A percentile compares a stretch with the other conserved stretches of the same genome.
Evolutionary conservation across 2,888 invertebrate genomes (phyloP).

Genomic region (Pyralis farinalis): DNA sequence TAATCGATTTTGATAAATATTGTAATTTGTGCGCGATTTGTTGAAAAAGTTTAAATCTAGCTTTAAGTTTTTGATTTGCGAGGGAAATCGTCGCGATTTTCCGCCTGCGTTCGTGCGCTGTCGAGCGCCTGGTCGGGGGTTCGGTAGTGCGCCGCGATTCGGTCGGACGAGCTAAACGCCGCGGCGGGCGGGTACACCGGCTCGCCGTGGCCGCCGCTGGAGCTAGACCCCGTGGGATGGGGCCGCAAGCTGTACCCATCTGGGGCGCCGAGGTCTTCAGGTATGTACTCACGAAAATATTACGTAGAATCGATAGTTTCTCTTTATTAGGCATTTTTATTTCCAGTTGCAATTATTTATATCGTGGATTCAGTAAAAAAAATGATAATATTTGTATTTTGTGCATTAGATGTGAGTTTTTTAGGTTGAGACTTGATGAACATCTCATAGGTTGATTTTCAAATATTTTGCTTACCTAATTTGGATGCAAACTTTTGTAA

Average conservation of each 20-base stretch:
- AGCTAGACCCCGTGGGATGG: slow-evolving; percentile 89
- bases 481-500: no score
- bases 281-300: slow-evolving; percentile 50
- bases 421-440: no score
- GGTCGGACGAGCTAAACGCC: slow-evolving; percentile 88
- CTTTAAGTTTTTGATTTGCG: slow-evolving; percentile 25
- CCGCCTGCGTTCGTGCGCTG: slow-evolving; percentile 58
- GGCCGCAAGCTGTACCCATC: slow-evolving; percentile 90
- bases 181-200: slow-evolving; percentile 89
- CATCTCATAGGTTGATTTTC: no score
- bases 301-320: no score
- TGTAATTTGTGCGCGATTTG: slow-evolving; percentile 18
- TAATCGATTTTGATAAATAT: slow-evolving; percentile 1
- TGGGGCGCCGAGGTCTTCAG: slow-evolving; percentile 84
- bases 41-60: slow-evolving; percentile 21
- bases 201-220: slow-evolving; percentile 89
- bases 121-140: slow-evolving; percentile 58
- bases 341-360: no score
- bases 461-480: no score
- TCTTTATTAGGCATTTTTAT: no score
- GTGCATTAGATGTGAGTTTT: no score
- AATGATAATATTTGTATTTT: no score
- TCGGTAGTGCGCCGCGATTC: slow-evolving; percentile 81
- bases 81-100: slow-evolving; percentile 40
- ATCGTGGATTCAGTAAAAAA: no score